Evolutionary conservation across 2,797 vertebrate species (phyloP).

Genomic region (Melopsittacus undulatus): DNA sequence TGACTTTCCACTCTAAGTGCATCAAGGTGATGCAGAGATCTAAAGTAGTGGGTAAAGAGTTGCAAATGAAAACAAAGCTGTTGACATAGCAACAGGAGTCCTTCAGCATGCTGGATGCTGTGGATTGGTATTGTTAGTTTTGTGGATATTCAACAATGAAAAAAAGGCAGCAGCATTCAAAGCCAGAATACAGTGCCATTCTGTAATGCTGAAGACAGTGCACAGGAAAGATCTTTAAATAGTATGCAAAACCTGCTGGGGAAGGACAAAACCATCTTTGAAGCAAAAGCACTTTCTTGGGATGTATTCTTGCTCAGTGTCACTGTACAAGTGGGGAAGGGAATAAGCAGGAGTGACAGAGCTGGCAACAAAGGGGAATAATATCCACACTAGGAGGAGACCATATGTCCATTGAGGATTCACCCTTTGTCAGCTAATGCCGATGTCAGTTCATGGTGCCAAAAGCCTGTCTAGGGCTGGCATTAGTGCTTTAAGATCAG

Average conservation of each 20-base stretch:
- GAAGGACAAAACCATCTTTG: background rate
- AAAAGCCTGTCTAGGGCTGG: background rate
- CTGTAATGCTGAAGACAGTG: background rate
- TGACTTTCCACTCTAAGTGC: background rate
- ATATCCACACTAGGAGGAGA: background rate
- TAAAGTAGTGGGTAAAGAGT: background rate
- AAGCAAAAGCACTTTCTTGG: background rate
- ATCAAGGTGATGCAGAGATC: background rate
- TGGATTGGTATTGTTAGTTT: background rate
- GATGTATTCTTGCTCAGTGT: background rate
- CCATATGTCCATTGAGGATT: background rate
- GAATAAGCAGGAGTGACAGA: background rate
- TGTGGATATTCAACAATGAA: background rate
- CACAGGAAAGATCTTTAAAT: background rate
- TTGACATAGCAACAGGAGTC: background rate
- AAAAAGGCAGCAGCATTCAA: background rate
- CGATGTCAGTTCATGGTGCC: background rate
- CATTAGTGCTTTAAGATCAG: background rate
- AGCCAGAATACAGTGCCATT: background rate
- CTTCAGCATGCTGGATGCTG: background rate
- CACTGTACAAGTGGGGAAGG: background rate
- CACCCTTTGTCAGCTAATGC: too few relatives aligned
- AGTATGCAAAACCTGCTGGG: background rate
- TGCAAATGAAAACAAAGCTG: slow-evolving; percentile 9
- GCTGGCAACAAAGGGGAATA: background rate